Conservation (phyloP, 2,888 invertebrate species). For the Latrodectus elegans region DNA sequence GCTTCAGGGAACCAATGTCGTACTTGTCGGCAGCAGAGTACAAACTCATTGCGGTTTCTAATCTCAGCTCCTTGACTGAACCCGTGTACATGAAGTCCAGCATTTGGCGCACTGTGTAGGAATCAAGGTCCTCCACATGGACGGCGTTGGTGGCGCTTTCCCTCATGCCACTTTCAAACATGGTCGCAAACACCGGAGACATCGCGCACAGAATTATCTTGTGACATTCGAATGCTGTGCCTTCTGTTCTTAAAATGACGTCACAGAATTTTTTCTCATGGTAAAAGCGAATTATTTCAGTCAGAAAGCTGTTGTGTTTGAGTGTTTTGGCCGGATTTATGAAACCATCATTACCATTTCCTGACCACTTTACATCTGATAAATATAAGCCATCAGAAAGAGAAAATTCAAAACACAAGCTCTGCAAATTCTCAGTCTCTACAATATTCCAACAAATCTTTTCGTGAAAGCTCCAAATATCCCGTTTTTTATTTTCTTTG, state of each 20-base stretch:
- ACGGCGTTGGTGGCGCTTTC: neutral
- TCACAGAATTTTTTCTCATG: neutral
- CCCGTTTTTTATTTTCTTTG: no score
- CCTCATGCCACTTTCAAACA: neutral
- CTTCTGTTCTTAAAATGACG: neutral
- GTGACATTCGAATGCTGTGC: neutral
- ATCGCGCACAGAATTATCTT: neutral
- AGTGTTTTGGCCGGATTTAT: no score
- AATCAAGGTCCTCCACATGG: neutral
- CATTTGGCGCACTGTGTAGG: neutral
- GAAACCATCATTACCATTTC: no score
- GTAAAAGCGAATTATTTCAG: no score
- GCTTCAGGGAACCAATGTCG: neutral
- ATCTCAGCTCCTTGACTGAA: neutral
- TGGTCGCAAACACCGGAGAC: constrained; percentile 1
- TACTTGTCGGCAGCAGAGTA: constrained; percentile 7
- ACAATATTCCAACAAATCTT: no score
- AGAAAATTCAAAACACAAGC: no score
- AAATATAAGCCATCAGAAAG: no score
- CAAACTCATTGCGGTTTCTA: neutral
- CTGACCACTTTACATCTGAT: no score
- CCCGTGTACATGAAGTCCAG: neutral
- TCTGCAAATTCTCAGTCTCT: no score
- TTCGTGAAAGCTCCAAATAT: no score
- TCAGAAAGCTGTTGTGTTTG: no score